Conservation (phyloP, 2,113 vertebrate species). For the Etheostoma cragini region DNA sequence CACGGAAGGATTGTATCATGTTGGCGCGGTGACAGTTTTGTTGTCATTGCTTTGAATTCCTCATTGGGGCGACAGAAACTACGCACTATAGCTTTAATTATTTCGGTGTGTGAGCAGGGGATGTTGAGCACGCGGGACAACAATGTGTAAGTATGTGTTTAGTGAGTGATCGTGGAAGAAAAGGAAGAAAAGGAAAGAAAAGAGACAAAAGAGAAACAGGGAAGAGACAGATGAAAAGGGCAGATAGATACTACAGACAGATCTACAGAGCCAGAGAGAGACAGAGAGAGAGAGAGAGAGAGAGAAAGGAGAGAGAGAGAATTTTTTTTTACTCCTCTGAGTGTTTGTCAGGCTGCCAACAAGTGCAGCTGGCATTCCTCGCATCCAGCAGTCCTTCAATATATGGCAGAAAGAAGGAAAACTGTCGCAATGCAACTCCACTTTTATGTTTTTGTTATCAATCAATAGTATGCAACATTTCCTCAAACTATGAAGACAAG, state of each 20-base stretch:
- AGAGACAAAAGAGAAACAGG: neutral
- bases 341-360: slow-evolving; percentile 39
- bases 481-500: neutral
- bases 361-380: slow-evolving; percentile 53
- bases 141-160: neutral
- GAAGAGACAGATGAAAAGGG: neutral
- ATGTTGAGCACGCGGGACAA: neutral
- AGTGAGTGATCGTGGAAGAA: neutral
- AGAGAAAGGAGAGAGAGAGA: neutral
- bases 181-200: neutral
- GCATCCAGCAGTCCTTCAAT: slow-evolving; percentile 17
- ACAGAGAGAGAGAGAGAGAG: neutral
- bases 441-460: slow-evolving; percentile 8
- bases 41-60: too few relatives aligned
- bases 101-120: neutral
- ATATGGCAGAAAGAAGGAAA: slow-evolving; percentile 24
- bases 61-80: too few relatives aligned
- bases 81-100: neutral
- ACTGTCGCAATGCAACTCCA: slow-evolving; percentile 5
- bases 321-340: slow-evolving; percentile 16
- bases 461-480: neutral
- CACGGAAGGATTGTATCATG: too few relatives aligned
- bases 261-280: neutral
- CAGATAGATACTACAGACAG: neutral
- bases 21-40: too few relatives aligned